Conservation (phyloP, 1,140 invertebrate species). For the Drosophila prosaltans region DNA sequence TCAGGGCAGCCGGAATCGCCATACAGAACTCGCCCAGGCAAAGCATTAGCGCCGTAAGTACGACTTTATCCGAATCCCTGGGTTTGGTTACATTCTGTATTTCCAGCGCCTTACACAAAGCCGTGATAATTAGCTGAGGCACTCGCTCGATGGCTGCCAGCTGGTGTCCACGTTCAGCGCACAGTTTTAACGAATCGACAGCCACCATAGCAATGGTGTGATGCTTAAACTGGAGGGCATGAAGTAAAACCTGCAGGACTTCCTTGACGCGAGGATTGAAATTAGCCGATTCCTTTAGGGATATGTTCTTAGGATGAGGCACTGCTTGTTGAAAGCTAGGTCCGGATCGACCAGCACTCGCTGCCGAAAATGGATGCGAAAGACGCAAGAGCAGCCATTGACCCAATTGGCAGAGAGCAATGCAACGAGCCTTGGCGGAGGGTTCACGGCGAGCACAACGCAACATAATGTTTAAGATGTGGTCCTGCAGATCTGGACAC, state of each 20-base stretch:
- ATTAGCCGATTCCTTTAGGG: slow-evolving; percentile 49
- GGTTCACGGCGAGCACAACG: slow-evolving; percentile 94
- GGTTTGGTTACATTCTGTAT: slow-evolving; percentile 81
- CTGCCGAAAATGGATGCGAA: slow-evolving; percentile 84
- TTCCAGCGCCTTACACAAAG: slow-evolving; percentile 78
- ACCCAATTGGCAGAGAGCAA: slow-evolving; percentile 94
- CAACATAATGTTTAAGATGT: slow-evolving; percentile 93
- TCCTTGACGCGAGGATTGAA: slow-evolving; percentile 89
- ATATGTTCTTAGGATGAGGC: slow-evolving; percentile 69
- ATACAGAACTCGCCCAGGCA: slow-evolving; percentile 98
- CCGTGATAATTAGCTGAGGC: slow-evolving; percentile 77
- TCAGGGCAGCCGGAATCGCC: slow-evolving; percentile 75
- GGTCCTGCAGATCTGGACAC: slow-evolving; percentile 88
- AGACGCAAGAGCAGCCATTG: slow-evolving; percentile 93
- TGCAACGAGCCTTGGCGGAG: slow-evolving; percentile 93
- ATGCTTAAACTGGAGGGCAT: slow-evolving; percentile 89
- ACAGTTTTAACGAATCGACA: slow-evolving; percentile 76
- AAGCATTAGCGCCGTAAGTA: slow-evolving; percentile 93
- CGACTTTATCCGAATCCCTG: slow-evolving; percentile 87
- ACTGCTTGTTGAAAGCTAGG: slow-evolving; percentile 69
- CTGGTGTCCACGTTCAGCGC: slow-evolving; percentile 71
- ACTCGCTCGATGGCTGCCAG: slow-evolving; percentile 74
- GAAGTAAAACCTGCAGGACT: slow-evolving; percentile 93
- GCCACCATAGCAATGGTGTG: slow-evolving; percentile 81
- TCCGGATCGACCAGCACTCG: background rate